Evolutionary conservation across 2,113 vertebrate species (phyloP), one percentile per base, ranked within the genome.

Genomic region (Sebastes fasciatus): DNA sequence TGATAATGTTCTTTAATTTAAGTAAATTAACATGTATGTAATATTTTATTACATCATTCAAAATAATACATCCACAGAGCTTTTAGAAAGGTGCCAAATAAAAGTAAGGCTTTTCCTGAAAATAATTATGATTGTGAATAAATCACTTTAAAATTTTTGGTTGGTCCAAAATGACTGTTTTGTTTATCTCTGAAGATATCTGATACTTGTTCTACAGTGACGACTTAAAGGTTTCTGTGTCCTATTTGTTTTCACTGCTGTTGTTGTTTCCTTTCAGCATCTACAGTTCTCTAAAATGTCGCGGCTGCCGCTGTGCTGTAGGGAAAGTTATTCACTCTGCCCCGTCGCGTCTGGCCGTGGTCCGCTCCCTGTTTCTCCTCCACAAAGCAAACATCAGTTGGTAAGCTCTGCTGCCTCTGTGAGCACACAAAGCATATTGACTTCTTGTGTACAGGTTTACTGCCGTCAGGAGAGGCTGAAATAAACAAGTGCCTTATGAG

Each of bases 281-380:
- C 23, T 97, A 96, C 86, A 95, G 94, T 19, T 51, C 67, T 10
- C 94, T 99, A 23, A 79, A 76, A 63, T 99, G 98, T 72, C 69
- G n/a, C 2, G 93, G 85, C 0, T 99, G 98, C 85, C 57, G 65
- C 19, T 72, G 43, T 4, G 2, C 23, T 0, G 78, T 98, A 79
- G 97, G 98, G 16, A 92, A 94, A 68, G 89, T 95, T 17, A 91
- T 97, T 19, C 89, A 96, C 43, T 96, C 97, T 1, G 84, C 96
- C 1, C 84, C 95, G n/a, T 72, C 90, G 4, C 52, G 86, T n/a
- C 55, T 97, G 81, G 94, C 95, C 0, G 8, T 23, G n/a, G 86
- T 97, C 26, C 94, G 97, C 85, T 96, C 93, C 79, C 73, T 96
- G 62, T 99, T 97, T 86, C 96, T 96, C 80, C 96, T 99, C 78